Percentiles rank a stretch among this genome's conserved stretches.
phyloP scores from a whole-genome alignment of 2,797 vertebrate genomes.

The Pagetopsis macropterus region DNA sequence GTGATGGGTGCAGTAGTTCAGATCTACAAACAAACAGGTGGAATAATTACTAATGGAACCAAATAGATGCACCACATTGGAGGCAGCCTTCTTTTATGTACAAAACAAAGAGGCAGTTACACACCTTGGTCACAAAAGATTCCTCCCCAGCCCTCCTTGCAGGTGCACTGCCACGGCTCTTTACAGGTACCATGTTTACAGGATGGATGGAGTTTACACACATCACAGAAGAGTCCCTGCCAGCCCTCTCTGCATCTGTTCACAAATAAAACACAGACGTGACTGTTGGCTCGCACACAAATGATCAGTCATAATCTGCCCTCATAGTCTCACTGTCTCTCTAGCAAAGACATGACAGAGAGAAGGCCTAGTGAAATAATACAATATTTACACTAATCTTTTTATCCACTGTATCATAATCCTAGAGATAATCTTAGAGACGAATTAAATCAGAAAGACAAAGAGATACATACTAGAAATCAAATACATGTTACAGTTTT shows the following conservation, averaged over 20 bases:
- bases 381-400: background rate
- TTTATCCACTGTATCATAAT: background rate
- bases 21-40: constrained; percentile 82
- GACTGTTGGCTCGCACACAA: constrained; percentile 38
- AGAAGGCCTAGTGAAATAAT: background rate
- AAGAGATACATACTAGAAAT: background rate
- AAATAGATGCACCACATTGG: background rate
- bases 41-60: background rate
- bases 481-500: background rate
- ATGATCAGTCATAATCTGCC: constrained; percentile 2
- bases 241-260: constrained; percentile 94
- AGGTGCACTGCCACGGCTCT: constrained; percentile 93
- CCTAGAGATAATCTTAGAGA: background rate
- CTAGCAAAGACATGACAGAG: background rate
- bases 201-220: constrained; percentile 93
- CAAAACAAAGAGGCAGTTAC: background rate
- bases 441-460: background rate
- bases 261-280: constrained; percentile 51
- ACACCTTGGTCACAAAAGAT: constrained; percentile 94
- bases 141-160: constrained; percentile 98
- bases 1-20: constrained; percentile 99
- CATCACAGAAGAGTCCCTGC: constrained; percentile 93
- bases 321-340: background rate
- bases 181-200: constrained; percentile 96
- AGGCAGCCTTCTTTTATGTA: background rate